These are phyloP conservation scores for Furcifer pardalis DNA, from an alignment of 2,797 vertebrate species.

Conservation along the genomic window DNA sequence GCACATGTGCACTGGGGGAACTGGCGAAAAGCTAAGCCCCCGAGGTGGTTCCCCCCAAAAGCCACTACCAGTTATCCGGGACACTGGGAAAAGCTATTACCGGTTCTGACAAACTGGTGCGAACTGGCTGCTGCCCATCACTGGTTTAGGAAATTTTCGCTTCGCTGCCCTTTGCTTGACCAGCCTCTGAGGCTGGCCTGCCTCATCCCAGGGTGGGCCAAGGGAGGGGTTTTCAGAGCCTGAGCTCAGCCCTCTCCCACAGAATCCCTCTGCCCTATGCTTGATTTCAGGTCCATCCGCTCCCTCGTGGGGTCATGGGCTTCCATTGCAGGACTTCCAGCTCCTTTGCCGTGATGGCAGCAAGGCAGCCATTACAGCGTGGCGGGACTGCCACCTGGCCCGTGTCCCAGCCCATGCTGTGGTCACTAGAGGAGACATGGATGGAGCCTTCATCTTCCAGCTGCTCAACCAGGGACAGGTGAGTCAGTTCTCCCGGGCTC, in stretches of 20 bases:
- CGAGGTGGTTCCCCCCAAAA: too few relatives aligned
- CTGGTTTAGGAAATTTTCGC: too few relatives aligned
- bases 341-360: conserved; percentile 87
- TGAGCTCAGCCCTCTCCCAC: background rate
- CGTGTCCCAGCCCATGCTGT: conserved; percentile 85
- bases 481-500: conserved; percentile 34
- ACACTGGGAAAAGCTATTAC: too few relatives aligned
- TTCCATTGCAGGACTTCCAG: conserved; percentile 81
- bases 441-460: conserved; percentile 76
- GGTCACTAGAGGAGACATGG: conserved; percentile 75
- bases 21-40: too few relatives aligned
- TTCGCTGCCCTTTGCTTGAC: too few relatives aligned
- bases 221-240: too few relatives aligned
- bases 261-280: background rate
- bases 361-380: conserved; percentile 76
- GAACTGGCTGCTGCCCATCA: too few relatives aligned
- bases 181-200: too few relatives aligned
- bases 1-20: too few relatives aligned
- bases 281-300: conserved; percentile 72
- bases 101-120: too few relatives aligned
- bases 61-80: too few relatives aligned
- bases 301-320: conserved; percentile 70
- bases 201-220: background rate
- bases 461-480: conserved; percentile 88
- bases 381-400: conserved; percentile 86